Base-by-base conservation (phyloP, 1,140 invertebrate genomes). In the Drosophila sucinea region DNA sequence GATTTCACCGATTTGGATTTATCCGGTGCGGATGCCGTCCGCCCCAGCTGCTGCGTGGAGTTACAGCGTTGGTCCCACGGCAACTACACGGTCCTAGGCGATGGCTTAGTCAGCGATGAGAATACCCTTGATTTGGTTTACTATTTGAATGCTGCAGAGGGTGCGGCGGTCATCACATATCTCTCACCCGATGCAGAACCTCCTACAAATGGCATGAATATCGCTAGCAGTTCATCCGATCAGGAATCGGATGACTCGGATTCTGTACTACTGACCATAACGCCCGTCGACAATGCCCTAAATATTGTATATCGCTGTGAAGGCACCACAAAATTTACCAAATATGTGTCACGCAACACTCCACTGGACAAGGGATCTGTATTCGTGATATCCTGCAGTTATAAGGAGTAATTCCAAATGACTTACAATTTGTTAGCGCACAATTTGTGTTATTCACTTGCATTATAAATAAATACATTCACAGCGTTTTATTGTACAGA, bases 41-140 rank as follows among this genome's bases (percentile, higher is more conserved):
- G 65, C 17, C 92, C 94, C 67, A 92, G 83, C 44, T 91, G 93
- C 91, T 91, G 92, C 71, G 91, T 94, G 40, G 94, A 96, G 87
- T 81, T 96, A 55, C 95, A 96, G 89, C 94, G 94, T 72, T 96
- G 95, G 95, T 92, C 92, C 1, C 91, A 93, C 27, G 95, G 95
- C 4, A 94, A 93, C 83, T 96, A 96, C 73, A 94, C 94, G 0
- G 77, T 92, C 0, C 58, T 92, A 4, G 87, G 81, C 60, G 91
- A 92, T 60, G 79, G 77, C 4, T 38, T 89, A 35, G 77, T 93
- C 2, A 93, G 93, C 81, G 83, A 91, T 41, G 90, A 91, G 57
- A 92, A 93, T 41, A 94, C 94, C 38, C 86, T 95, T 10, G 94
- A 95, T 77, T 85, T 94, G 17, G 91, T 94, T 8, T 91, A 95